phyloP scores from a whole-genome alignment of 2,113 vertebrate genomes.

The Sialia sialis region DNA sequence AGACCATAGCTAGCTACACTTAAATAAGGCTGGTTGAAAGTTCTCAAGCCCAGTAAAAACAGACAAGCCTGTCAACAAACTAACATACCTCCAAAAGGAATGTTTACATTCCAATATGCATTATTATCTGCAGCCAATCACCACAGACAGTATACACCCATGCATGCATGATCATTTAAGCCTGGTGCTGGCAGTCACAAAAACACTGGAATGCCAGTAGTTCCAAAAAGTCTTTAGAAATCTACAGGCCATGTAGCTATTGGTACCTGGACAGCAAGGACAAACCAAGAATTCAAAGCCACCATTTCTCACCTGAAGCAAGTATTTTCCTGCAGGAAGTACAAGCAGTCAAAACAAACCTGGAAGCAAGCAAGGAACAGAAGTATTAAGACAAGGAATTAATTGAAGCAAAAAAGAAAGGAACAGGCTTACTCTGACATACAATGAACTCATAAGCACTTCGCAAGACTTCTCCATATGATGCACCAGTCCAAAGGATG shows the following conservation, averaged over 20 bases:
- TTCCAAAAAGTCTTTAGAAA: not conserved
- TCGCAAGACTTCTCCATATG: not conserved
- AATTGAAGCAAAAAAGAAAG: constrained; percentile 61
- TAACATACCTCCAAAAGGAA: not conserved
- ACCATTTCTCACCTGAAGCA: constrained; percentile 76
- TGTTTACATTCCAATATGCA: not conserved
- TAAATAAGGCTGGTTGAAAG: not conserved
- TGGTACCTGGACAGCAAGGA: not conserved
- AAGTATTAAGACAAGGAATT: constrained; percentile 76
- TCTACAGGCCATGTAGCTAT: rapidly evolving
- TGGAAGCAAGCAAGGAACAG: constrained; percentile 80
- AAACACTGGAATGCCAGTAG: not conserved
- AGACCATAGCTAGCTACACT: not conserved
- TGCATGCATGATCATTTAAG: rapidly evolving
- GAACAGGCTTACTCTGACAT: rapidly evolving
- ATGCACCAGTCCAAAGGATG: not conserved
- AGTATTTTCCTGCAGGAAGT: constrained; percentile 69
- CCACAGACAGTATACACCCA: rapidly evolving
- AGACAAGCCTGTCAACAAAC: not conserved
- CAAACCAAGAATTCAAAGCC: constrained; percentile 21
- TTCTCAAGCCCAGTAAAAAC: not conserved
- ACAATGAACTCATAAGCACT: not conserved
- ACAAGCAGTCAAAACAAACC: constrained; percentile 77
- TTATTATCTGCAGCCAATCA: not conserved
- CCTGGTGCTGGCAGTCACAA: not conserved